Percentiles rank a stretch among this genome's conserved stretches.
These are phyloP conservation scores for Drosophila orena DNA, from an alignment of 1,140 invertebrate genomes.

Conservation along the genomic window DNA sequence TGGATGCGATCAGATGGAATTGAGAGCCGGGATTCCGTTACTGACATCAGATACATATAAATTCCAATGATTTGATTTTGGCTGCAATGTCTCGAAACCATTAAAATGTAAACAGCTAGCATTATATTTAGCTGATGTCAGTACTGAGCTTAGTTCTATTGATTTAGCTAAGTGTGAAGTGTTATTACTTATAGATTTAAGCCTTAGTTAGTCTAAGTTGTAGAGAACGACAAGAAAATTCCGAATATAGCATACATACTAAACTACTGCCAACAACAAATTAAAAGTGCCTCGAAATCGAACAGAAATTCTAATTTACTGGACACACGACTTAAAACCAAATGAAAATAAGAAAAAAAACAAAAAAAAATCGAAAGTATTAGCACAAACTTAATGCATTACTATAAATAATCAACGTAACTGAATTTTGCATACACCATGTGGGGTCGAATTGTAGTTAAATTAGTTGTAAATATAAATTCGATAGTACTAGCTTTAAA, in stretches of 20 bases:
- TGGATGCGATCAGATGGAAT: not conserved
- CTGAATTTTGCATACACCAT: constrained; percentile 12
- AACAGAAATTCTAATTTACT: constrained; percentile 21
- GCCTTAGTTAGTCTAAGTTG: constrained; percentile 19
- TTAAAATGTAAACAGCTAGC: not conserved
- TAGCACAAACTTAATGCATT: constrained; percentile 35
- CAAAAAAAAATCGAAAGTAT: constrained; percentile 41
- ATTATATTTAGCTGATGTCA: not conserved
- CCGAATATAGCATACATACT: constrained; percentile 41
- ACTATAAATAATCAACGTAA: constrained; percentile 8
- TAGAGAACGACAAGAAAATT: constrained; percentile 17
- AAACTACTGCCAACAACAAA: constrained; percentile 28
- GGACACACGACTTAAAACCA: constrained; percentile 10
- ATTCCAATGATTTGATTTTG: too few species aligned
- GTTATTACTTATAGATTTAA: constrained; percentile 29
- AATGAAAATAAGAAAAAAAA: not conserved
- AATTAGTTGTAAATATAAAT: constrained; percentile 53
- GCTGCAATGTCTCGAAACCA: too few species aligned
- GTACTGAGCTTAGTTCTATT: constrained; percentile 12
- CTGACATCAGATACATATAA: constrained; percentile 6
- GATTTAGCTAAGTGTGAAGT: constrained; percentile 44
- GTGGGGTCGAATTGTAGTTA: constrained; percentile 22
- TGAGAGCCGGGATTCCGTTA: not conserved
- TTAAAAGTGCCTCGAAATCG: constrained; percentile 33
- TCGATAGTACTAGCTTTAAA: constrained; percentile 43